These are phyloP conservation scores for Cepaea hortensis DNA, from an alignment of 2,888 invertebrate genomes.

Conservation along the genomic window DNA sequence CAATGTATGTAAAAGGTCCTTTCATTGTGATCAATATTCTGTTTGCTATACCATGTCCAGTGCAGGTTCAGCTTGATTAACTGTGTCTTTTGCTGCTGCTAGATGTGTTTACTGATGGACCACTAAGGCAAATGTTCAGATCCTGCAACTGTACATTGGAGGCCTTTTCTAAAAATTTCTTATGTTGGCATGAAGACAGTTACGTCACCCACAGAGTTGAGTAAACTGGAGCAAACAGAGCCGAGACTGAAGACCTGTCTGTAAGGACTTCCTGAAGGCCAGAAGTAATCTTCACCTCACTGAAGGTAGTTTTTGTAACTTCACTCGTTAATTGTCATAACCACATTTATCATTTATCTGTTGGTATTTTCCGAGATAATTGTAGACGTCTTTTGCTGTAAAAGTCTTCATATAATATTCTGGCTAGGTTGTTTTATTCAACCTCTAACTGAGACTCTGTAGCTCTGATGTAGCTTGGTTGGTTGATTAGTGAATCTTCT, in stretches of 20 bases:
- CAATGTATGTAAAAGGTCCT: no score
- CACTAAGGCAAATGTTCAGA: slow-evolving; percentile 80
- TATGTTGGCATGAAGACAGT: slow-evolving; percentile 75
- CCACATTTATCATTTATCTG: no score
- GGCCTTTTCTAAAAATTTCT: slow-evolving; percentile 82
- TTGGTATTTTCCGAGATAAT: no score
- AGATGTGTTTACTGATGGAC: slow-evolving; percentile 43
- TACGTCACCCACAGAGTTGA: slow-evolving; percentile 80
- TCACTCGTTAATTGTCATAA: no score
- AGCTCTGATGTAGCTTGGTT: no score
- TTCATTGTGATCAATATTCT: no score
- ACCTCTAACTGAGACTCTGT: no score
- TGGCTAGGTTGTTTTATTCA: no score
- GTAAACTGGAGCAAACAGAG: slow-evolving; percentile 79
- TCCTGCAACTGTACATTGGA: slow-evolving; percentile 81
- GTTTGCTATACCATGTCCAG: no score
- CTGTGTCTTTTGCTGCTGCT: neutral
- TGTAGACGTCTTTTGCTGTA: no score
- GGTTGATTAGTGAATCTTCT: no score
- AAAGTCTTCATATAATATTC: no score
- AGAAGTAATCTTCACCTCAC: slow-evolving; percentile 82
- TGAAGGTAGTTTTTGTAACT: slow-evolving; percentile 79
- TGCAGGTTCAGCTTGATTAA: neutral
- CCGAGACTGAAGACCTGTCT: slow-evolving; percentile 83
- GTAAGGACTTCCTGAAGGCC: slow-evolving; percentile 84